Evolutionary conservation across 1,140 invertebrate species (phyloP).

Genomic region (Ceratina calcarata): DNA sequence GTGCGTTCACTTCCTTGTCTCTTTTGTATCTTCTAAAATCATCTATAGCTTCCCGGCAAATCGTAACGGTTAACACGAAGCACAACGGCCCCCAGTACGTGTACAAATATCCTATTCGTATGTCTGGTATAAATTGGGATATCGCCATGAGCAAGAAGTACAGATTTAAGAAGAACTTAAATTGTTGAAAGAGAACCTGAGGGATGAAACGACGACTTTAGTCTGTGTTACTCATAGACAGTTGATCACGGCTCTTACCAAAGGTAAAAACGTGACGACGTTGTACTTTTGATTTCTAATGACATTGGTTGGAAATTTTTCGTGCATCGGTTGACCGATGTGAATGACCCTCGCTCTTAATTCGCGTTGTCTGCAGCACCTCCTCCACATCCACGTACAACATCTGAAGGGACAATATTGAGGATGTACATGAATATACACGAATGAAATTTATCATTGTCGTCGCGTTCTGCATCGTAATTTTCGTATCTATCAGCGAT

Average conservation of each 20-base stretch:
- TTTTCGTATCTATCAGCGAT: too few relatives aligned
- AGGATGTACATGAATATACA: too few relatives aligned
- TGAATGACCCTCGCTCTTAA: conserved; percentile 84
- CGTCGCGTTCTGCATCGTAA: too few relatives aligned
- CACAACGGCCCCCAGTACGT: conserved; percentile 99
- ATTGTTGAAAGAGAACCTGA: conserved; percentile 97
- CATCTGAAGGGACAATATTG: conserved; percentile 61
- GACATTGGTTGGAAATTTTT: conserved; percentile 96
- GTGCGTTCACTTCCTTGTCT: conserved; percentile 97
- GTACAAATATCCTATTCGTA: conserved; percentile 98
- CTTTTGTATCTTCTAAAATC: conserved; percentile 94
- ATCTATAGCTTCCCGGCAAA: conserved; percentile 97
- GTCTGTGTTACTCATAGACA: conserved; percentile 35
- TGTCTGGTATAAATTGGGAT: conserved; percentile 98
- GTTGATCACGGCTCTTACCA: conserved; percentile 84
- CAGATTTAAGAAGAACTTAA: conserved; percentile 99
- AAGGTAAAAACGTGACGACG: conserved; percentile 97
- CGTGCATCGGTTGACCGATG: conserved; percentile 84
- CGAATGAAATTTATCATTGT: too few relatives aligned
- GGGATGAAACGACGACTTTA: conserved; percentile 64
- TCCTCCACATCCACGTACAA: conserved; percentile 84
- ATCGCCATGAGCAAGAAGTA: conserved; percentile 99
- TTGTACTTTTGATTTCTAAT: conserved; percentile 99
- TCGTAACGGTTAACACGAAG: conserved; percentile 97
- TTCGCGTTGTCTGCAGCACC: conserved; percentile 86